Evolutionary conservation across 1,140 invertebrate genomes (phyloP), one percentile per base, ranked within the genome.

Genomic region (Neodiprion fabricii): DNA sequence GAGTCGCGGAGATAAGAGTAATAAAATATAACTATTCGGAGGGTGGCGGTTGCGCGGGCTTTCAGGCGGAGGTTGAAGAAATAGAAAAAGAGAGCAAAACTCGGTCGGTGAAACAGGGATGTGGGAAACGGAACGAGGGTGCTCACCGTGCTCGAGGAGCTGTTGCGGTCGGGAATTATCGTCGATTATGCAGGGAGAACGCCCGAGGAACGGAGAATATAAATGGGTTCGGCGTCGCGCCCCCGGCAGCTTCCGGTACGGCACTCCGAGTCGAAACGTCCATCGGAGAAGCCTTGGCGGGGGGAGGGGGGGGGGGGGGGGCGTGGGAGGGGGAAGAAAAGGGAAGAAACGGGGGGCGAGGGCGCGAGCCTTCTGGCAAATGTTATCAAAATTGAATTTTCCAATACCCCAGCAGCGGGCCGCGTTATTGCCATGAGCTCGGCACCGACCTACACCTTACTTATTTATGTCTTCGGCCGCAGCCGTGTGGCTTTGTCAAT

Each of bases 371-470:
- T 72, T 76, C 73, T 73, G 75, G 70, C 70, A 68, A 78, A 72
- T 79, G 78, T 81, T 84, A 83, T 84, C 79, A 82, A 84, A 84
- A 84, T 84, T 84, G 83, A 84, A 84, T 84, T 84, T 80, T 74
- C 75, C 71, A 79, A 81, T 75, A 71, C 40, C 28, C 47, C 50
- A 70, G 72, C 49, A 72, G 67, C 67, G 47, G 75, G 67, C 77
- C 14, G 11, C 12, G 68, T 70, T 28, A 12, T 28, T 69, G 75
- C 79, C 78, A 80, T 83, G 83, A 84, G 28, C 28, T 40, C 28
- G 28, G 11, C 53, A 9, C 53, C 8, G 53, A 61, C 53, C 53
- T 17, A 14, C 53, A 61, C 53, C 53, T 61, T 61, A 14, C 11
- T 61, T 61, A 61, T 61, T 61, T 61, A 61, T 61, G 53, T 14